These are phyloP conservation scores for Sepiola atlantica DNA, from an alignment of 2,888 invertebrate genomes.

Conservation along the genomic window DNA sequence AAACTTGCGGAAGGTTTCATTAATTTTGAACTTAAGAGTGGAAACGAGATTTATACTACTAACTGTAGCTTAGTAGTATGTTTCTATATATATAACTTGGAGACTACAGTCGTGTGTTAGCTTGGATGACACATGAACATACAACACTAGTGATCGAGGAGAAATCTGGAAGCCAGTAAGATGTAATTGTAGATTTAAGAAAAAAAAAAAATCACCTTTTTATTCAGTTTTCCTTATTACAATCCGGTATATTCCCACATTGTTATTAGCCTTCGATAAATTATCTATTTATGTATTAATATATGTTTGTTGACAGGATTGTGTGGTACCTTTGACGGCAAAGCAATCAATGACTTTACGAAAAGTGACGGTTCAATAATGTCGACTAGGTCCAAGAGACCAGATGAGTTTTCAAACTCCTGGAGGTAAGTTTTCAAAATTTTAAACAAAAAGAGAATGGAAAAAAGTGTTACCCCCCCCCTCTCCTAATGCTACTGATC, in stretches of 20 bases:
- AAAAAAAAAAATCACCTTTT: background rate
- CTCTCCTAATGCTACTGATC: no score
- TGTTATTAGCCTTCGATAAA: background rate
- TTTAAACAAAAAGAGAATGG: background rate
- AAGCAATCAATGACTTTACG: slow-evolving; percentile 59
- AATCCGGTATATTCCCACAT: background rate
- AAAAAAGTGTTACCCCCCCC: no score
- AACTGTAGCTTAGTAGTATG: no score
- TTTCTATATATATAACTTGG: no score
- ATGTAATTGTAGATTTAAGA: background rate
- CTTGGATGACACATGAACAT: no score
- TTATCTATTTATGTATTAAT: no score
- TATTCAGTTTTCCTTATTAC: background rate
- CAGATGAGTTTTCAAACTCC: slow-evolving; percentile 55
- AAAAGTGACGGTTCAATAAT: slow-evolving; percentile 53
- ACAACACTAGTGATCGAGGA: no score
- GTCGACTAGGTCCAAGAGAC: slow-evolving; percentile 51
- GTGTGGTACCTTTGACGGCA: slow-evolving; percentile 64
- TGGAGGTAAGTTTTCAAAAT: slow-evolving; percentile 57
- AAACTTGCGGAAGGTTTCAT: no score
- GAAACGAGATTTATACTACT: no score
- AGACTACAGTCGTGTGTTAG: no score
- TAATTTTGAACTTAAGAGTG: no score
- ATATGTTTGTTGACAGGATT: slow-evolving; percentile 56
- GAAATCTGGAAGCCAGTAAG: no score